Percentiles rank a stretch among this genome's conserved stretches.
Evolutionary conservation across 2,797 vertebrate genomes (phyloP).

Genomic region (Spinus olivaceus): DNA sequence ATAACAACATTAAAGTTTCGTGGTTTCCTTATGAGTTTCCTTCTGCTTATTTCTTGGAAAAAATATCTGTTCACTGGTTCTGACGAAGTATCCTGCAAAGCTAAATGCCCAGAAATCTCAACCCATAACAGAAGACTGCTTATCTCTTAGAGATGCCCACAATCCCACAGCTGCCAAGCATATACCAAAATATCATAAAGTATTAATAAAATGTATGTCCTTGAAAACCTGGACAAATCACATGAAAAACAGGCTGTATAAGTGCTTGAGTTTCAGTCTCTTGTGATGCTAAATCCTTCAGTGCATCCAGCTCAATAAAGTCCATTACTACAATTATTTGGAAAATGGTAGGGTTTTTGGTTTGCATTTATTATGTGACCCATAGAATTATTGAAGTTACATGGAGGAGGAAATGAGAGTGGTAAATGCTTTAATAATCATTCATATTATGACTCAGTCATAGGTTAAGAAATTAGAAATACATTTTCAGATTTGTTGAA

Average conservation of each 20-base stretch:
- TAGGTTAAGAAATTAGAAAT: background rate
- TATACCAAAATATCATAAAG: background rate
- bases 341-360: fast-evolving
- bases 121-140: background rate
- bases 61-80: background rate
- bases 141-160: background rate
- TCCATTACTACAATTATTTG: background rate
- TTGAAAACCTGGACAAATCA: background rate
- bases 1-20: background rate
- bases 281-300: background rate
- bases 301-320: background rate
- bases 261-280: background rate
- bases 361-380: background rate
- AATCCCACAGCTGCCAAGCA: background rate
- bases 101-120: background rate
- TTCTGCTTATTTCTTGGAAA: background rate
- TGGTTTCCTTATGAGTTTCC: background rate
- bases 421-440: background rate
- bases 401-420: no score
- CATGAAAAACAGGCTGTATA: background rate
- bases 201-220: background rate
- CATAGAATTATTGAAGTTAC: background rate
- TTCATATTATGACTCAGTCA: background rate
- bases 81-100: background rate
- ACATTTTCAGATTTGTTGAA: background rate